These are phyloP conservation scores for Bactericera cockerelli DNA, from an alignment of 1,140 invertebrate species.

Conservation along the genomic window DNA sequence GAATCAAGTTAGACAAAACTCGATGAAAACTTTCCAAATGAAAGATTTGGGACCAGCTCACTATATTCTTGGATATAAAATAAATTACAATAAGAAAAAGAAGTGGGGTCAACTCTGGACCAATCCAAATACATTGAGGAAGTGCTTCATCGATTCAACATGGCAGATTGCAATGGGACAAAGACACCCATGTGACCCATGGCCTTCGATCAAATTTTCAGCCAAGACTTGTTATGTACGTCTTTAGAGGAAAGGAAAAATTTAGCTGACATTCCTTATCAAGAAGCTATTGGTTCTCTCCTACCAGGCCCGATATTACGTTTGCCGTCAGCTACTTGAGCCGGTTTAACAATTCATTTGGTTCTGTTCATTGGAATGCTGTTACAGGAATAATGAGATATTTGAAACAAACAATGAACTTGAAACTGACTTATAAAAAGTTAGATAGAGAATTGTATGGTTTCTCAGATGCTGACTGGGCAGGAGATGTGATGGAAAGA, in stretches of 20 bases:
- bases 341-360: constrained; percentile 14
- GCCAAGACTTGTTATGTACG: constrained; percentile 17
- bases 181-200: constrained; percentile 29
- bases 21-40: not conserved
- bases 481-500: constrained; percentile 20
- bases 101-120: constrained; percentile 20
- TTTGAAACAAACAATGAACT: constrained; percentile 25
- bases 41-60: not conserved
- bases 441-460: not conserved
- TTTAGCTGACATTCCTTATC: constrained; percentile 21
- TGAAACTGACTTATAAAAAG: constrained; percentile 14
- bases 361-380: not conserved
- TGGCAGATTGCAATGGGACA: constrained; percentile 27
- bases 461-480: constrained; percentile 27
- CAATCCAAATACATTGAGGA: constrained; percentile 30
- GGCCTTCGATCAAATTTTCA: constrained; percentile 25
- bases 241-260: constrained; percentile 10
- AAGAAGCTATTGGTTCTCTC: constrained; percentile 27
- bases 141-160: constrained; percentile 27
- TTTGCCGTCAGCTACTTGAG: constrained; percentile 24
- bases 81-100: not conserved
- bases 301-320: constrained; percentile 28
- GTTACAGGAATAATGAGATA: constrained; percentile 26
- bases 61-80: not conserved
- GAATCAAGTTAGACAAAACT: not conserved